Evolutionary conservation across 2,888 invertebrate species (phyloP), one percentile per base, ranked within the genome.

Genomic region (Sipha maydis): DNA sequence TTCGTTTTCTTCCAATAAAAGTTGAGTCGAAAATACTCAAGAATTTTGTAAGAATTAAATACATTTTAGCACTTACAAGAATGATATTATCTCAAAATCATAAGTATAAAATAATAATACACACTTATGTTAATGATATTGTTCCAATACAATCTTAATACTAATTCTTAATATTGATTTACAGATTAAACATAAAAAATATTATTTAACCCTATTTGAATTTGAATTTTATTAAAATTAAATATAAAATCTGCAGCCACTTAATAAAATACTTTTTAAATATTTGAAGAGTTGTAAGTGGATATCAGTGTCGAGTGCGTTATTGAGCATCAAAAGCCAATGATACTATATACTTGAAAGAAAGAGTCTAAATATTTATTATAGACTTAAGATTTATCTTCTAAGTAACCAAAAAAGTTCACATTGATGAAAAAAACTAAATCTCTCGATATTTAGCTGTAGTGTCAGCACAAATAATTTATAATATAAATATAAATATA

Each of bases 281-380:
- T 73, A 73, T 73, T 86, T 86, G 73, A 86, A 85, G 80, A 80
- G 80, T 73, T 54, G 71, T 73, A 73, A 86, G 80, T 86, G 86
- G 86, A 61, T 86, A 79, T 80, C 77, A 48, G 41, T 75, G 73
- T 86, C 61, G 48, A 86, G 86, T 79, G 31, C 41, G 25, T 56
- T 73, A 79, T 86, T n/a, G 17, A 80, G 73, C 61, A 38, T 75
- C 28, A 71, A 61, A 67, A 38, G 85, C 78, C 71, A 54, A 48
- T 54, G 34, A 54, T 73, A 61, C 25, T 56, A 11, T 48, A 41
- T 38, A 79, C 86, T 80, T 56, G 56, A 73, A 84, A 73, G 31
- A 75, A 86, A 86, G 31, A 2, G 79, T 79, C 41, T 86, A 86
- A 86, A 80, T 86, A 86, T 80, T 86, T 86, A 73, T 86, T 61